Base-by-base conservation (phyloP, 2,888 invertebrate species). In the Drosophila lacicola region DNA sequence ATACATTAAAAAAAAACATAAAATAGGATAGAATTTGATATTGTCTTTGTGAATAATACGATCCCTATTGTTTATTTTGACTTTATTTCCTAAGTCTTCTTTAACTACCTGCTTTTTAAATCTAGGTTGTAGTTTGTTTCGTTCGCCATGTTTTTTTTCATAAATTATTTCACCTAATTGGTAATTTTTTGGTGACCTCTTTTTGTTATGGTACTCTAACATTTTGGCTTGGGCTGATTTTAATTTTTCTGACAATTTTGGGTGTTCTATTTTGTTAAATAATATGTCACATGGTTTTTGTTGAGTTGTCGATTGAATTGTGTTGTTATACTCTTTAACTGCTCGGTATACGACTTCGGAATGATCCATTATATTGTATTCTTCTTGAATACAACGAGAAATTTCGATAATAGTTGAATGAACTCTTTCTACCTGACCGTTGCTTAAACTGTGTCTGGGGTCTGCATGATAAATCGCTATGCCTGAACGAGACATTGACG, bases 321-420 rank as follows among this genome's bases (percentile, higher is more conserved):
- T 50, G 8, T 50, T 29, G 33, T 64, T 46, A 25, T 57, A 57
- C 37, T 57, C 37, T 25, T 58, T 39, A 5, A 21, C 58, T 9
- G 45, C 46, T 33, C 49, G 36, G 3, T 45, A 39, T 10, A 57
- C 19, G 9, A 57, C 19, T n/a, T 56, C 63, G 4, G 37, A 45
- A 50, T n/a, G 17, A 5, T 45, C 17, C 34, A 36, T 10, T 47
- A 63, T 33, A 19, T 55, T 55, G 8, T n/a, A 42, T 25, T 63
- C 49, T 11, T 56, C 50, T 49, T 55, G 54, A 37, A 55, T 55
- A 25, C 55, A 62, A 2, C 55, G 41, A 2, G 47, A 33, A 42
- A 54, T 34, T 55, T 62, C 55, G 5, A 42, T 54, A 17, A 42
- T 3, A 3, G 49, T 62, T 13, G 41, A 62, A 36, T 62, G 49